phyloP scores from a whole-genome alignment of 2,888 invertebrate genomes.

The Oscheius sp. region DNA sequence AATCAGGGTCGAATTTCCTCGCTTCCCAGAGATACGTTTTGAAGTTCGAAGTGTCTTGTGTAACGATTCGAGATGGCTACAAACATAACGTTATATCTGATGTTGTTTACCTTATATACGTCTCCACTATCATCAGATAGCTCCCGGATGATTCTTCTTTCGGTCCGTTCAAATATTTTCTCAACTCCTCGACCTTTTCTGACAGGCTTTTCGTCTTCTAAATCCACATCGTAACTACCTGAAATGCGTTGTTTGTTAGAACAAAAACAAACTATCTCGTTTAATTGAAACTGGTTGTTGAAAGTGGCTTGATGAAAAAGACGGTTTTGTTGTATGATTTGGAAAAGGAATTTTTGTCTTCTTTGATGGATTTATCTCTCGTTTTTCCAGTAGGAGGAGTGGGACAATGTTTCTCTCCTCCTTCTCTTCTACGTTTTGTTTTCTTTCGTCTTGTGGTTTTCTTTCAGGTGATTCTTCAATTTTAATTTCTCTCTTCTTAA shows the following conservation, averaged over 20 bases:
- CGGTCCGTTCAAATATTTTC: conserved; percentile 6
- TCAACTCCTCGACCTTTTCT: conserved; percentile 5
- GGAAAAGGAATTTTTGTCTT: no score
- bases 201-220: background rate
- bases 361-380: no score
- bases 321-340: no score
- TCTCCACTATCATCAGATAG: conserved; percentile 11
- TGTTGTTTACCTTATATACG: background rate
- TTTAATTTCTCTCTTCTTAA: background rate
- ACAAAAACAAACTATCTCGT: no score
- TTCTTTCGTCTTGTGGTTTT: no score
- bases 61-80: background rate
- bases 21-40: conserved; percentile 20
- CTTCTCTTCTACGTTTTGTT: no score
- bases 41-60: background rate
- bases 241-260: background rate
- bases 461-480: no score
- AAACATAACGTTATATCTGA: background rate
- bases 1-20: conserved; percentile 9
- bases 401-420: no score
- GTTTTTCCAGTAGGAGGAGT: no score
- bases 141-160: conserved; percentile 6
- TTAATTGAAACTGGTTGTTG: no score
- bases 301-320: no score
- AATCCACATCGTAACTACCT: background rate